Evolutionary conservation across 2,888 invertebrate genomes (phyloP), one percentile per base, ranked within the genome.

Genomic region (Amaurobius ferox): DNA sequence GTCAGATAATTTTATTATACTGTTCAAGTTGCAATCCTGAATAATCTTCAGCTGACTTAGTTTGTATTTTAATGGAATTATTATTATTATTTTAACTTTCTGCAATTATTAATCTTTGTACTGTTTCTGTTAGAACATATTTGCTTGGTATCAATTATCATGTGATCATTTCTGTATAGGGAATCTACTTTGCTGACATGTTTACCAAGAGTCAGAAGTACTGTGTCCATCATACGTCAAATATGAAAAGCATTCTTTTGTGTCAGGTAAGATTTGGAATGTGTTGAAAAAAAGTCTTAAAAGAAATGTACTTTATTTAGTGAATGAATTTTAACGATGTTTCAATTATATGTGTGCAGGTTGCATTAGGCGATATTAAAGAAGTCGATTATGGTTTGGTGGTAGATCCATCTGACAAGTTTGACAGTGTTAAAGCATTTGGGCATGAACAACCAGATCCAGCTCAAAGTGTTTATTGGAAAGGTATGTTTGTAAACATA

Each of bases 171-270:
- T 89, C 89, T 88, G 90, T 90, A 11, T 90, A 92, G 91, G 93
- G 93, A 19, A 90, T 93, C 77, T 93, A 93, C 89, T 90, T 92
- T 67, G 91, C 93, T 0, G 93, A 93, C 89, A 90, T 91, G 72
- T 93, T 93, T 89, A 90, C 89, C 44, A 93, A 93, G 89, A 92
- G 92, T 89, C 87, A 89, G 26, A 89, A 89, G 67, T 92, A 92
- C 89, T 91, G 92, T 73, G 89, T 90, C 80, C 90, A 90, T 73
- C 90, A 90, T 71, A 89, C 89, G 32, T 88, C 89, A 13, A 81
- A 88, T 88, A 88, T 89, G 29, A 91, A 91, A 73, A 92, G 91
- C 89, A 92, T 92, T 90, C 89, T 93, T 28, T 89, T 93, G 1
- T 92, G 92, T 90, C 92, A 93, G 91, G 93, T 92, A 88, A 74